Evolutionary conservation across 2,888 invertebrate species (phyloP).

Genomic region (Parasteatoda lunata): DNA sequence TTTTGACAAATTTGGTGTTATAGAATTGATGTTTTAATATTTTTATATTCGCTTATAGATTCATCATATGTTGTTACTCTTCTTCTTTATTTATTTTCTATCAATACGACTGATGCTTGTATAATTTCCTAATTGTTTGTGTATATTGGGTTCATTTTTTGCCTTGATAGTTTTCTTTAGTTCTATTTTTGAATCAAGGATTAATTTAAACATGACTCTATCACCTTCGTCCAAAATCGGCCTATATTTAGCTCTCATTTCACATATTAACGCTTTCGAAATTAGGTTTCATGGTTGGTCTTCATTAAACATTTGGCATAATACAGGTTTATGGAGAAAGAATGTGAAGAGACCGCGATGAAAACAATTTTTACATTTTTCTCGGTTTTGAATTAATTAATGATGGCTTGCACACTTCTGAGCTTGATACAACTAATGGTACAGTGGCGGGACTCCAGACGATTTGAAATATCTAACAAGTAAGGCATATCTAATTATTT

Average conservation of each 20-base stretch:
- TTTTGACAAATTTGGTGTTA: not conserved
- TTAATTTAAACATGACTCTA: constrained; percentile 22
- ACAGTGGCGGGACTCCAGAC: constrained; percentile 36
- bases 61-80: too few relatives aligned
- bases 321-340: constrained; percentile 10
- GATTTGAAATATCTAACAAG: not conserved
- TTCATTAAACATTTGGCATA: constrained; percentile 30
- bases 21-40: too few relatives aligned
- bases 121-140: too few relatives aligned
- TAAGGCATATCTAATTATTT: not conserved
- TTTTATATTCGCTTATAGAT: too few relatives aligned
- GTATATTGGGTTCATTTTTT: too few relatives aligned
- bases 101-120: too few relatives aligned
- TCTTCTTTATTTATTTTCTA: too few relatives aligned
- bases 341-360: not conserved
- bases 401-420: constrained; percentile 56
- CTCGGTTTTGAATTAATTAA: not conserved
- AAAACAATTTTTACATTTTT: not conserved
- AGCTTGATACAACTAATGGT: constrained; percentile 52
- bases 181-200: constrained; percentile 65
- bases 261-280: constrained; percentile 48
- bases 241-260: constrained; percentile 53
- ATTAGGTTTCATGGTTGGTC: constrained; percentile 38
- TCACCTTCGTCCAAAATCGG: constrained; percentile 21
- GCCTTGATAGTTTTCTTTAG: not conserved